phyloP scores from a whole-genome alignment of 2,113 vertebrate genomes.

The Neopipo cinnamomea region DNA sequence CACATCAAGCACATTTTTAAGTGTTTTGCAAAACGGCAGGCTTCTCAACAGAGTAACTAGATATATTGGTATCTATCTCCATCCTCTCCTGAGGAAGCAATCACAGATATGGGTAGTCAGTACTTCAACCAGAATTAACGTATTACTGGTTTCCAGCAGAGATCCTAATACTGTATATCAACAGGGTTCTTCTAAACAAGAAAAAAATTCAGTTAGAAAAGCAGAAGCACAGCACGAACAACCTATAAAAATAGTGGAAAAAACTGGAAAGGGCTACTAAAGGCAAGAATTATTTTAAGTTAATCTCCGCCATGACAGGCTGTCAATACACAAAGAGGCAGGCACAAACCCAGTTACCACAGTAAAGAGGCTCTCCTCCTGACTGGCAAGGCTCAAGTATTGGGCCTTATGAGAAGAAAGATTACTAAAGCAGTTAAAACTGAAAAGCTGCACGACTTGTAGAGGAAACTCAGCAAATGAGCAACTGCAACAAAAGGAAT shows the following conservation, averaged over 20 bases:
- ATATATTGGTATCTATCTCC: not conserved
- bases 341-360: not conserved
- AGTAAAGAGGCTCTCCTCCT: not conserved
- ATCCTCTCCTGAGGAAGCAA: not conserved
- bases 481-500: not conserved
- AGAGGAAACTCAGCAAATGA: not conserved
- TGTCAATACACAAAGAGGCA: not conserved
- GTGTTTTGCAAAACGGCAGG: not conserved
- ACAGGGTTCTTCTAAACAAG: constrained; percentile 35
- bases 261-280: not conserved
- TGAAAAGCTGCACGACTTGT: not conserved
- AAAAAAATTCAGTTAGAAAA: not conserved
- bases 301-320: not conserved
- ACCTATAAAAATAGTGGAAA: not conserved
- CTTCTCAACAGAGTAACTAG: not conserved
- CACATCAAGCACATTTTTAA: not conserved
- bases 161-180: not conserved
- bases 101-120: not conserved
- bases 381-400: not conserved
- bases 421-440: not conserved
- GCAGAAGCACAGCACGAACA: not conserved
- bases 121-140: not conserved
- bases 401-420: not conserved
- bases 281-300: not conserved
- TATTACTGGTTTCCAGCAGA: constrained; percentile 25